A percentile compares a stretch with the other conserved stretches of the same genome.
These are phyloP conservation scores for Piaya cayana DNA, from an alignment of 2,113 vertebrate species.

Conservation along the genomic window DNA sequence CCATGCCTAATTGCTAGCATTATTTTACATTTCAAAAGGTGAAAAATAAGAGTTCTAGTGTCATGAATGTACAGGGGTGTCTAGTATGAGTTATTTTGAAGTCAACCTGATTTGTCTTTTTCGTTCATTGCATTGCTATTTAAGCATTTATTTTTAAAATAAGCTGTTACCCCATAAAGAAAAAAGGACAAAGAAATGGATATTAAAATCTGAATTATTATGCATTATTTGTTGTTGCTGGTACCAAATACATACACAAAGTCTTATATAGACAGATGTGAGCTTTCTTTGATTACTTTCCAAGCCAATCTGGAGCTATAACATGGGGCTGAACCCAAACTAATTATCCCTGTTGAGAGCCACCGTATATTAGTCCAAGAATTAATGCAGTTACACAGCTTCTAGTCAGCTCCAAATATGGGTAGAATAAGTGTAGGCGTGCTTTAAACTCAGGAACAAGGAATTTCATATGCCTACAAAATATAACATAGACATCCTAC, in stretches of 20 bases:
- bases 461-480: not conserved
- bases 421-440: not conserved
- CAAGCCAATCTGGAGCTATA: conserved; percentile 14
- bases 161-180: not conserved
- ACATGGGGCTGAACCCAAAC: not conserved
- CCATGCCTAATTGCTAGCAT: not conserved
- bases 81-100: not conserved
- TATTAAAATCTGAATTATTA: not conserved
- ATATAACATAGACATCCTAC: not conserved
- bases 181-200: not conserved
- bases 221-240: not conserved
- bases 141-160: not conserved
- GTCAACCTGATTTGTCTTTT: not conserved
- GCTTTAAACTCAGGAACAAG: not conserved
- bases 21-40: not conserved
- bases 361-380: not conserved
- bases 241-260: not conserved
- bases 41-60: not conserved
- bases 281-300: conserved; percentile 8
- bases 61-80: not conserved
- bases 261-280: not conserved
- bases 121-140: not conserved
- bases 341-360: not conserved
- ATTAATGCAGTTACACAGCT: conserved; percentile 17
- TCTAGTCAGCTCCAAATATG: not conserved